A percentile compares a stretch with the other conserved stretches of the same genome.
Conservation (phyloP, 1,140 invertebrate genomes). For the Eupristina koningsbergeri region DNA sequence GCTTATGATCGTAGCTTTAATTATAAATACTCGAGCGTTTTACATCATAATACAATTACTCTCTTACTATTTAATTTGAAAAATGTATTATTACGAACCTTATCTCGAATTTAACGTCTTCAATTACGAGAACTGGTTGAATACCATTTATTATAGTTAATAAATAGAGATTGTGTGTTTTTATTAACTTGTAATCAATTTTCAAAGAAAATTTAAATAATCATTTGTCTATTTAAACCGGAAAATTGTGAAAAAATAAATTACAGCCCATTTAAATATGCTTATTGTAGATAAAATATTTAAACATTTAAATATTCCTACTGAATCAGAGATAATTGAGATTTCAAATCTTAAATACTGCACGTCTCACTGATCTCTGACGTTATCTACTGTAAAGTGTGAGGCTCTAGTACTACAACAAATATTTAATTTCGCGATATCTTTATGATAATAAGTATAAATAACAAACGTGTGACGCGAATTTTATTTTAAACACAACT, state of each 20-base stretch:
- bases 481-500: background rate
- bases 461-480: background rate
- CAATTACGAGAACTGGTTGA: background rate
- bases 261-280: background rate
- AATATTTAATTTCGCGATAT: constrained; percentile 28
- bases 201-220: background rate
- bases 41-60: background rate
- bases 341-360: constrained; percentile 16
- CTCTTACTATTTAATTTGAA: background rate
- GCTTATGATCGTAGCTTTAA: background rate
- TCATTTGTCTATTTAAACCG: background rate
- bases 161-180: background rate
- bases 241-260: background rate
- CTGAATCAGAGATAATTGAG: constrained; percentile 2
- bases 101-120: background rate
- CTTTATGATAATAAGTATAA: constrained; percentile 20
- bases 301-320: background rate
- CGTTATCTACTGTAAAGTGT: constrained; percentile 11
- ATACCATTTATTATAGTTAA: background rate
- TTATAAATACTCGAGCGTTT: background rate
- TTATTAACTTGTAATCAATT: background rate
- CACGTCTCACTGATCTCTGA: constrained; percentile 13
- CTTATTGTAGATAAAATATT: background rate
- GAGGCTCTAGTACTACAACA: constrained; percentile 4
- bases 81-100: background rate